phyloP scores from a whole-genome alignment of 1,140 invertebrate genomes.

The Dicyema japonicum region DNA sequence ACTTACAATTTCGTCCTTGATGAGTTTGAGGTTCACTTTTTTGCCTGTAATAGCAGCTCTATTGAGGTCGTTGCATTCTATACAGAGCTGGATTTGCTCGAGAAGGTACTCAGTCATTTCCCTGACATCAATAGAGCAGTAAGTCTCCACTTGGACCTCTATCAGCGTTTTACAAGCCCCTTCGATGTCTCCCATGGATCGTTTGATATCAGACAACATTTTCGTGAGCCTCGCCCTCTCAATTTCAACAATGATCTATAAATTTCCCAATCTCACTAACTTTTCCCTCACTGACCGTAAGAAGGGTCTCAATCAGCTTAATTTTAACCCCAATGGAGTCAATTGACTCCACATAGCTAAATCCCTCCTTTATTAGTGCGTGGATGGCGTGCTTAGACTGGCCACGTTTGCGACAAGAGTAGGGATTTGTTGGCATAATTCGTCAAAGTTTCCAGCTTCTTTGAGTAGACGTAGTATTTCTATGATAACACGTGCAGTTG shows the following conservation, averaged over 20 bases:
- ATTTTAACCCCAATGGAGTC: conserved; percentile 43
- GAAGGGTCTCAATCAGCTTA: conserved; percentile 69
- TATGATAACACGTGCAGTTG: not conserved
- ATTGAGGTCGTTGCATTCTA: conserved; percentile 75
- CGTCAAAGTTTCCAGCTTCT: conserved; percentile 60
- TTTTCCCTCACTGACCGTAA: conserved; percentile 80
- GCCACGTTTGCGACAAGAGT: conserved; percentile 51
- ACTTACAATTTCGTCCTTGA: conserved; percentile 56
- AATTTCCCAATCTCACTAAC: conserved; percentile 17
- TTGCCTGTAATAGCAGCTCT: conserved; percentile 93
- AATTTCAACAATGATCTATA: conserved; percentile 83
- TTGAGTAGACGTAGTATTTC: conserved; percentile 35
- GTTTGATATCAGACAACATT: conserved; percentile 60
- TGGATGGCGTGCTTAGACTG: conserved; percentile 73
- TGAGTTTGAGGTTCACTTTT: conserved; percentile 85
- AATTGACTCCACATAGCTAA: conserved; percentile 57
- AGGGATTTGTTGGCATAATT: too few relatives aligned
- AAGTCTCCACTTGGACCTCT: conserved; percentile 90
- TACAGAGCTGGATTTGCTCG: conserved; percentile 84
- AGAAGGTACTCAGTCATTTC: conserved; percentile 79
- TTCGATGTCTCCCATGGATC: conserved; percentile 42
- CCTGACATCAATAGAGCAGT: conserved; percentile 83
- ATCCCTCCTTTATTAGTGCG: conserved; percentile 89
- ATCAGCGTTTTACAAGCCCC: conserved; percentile 68
- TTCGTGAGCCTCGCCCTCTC: conserved; percentile 75